These are phyloP conservation scores for Allolobophora icterica DNA, from an alignment of 2,888 invertebrate genomes.

Conservation along the genomic window DNA sequence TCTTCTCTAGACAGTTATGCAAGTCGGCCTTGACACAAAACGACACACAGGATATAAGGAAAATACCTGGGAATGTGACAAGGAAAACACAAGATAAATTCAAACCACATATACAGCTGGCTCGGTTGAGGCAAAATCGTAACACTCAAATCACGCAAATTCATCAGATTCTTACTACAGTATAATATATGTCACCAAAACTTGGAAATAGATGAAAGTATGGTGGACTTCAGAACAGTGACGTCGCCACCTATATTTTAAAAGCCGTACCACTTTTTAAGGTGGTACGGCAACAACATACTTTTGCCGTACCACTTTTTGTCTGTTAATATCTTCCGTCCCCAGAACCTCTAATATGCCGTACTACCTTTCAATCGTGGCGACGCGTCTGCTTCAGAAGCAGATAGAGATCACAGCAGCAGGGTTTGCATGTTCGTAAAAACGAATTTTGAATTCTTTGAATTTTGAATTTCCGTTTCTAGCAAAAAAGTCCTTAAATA, in stretches of 20 bases:
- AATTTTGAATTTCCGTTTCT: not conserved
- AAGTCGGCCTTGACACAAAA: not conserved
- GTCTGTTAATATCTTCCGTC: too few species aligned
- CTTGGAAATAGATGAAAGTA: not conserved
- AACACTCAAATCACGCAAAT: not conserved
- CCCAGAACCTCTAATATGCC: too few species aligned
- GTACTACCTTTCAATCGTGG: too few species aligned
- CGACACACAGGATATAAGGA: not conserved
- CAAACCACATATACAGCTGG: not conserved
- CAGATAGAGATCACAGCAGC: not conserved
- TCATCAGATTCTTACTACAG: not conserved
- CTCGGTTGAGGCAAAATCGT: not conserved
- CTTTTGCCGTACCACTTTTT: too few species aligned
- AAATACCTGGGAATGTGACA: conserved; percentile 7
- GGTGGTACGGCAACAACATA: too few species aligned
- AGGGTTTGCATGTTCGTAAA: not conserved
- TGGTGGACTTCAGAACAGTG: too few species aligned
- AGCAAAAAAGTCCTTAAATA: not conserved
- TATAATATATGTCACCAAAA: not conserved
- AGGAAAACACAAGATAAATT: not conserved
- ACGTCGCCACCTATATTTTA: too few species aligned
- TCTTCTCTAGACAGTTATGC: not conserved
- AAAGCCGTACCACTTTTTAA: too few species aligned
- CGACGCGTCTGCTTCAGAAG: too few species aligned
- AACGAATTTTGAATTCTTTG: not conserved